Evolutionary conservation across 2,113 vertebrate genomes (phyloP).

Genomic region (Thunnus maccoyii): DNA sequence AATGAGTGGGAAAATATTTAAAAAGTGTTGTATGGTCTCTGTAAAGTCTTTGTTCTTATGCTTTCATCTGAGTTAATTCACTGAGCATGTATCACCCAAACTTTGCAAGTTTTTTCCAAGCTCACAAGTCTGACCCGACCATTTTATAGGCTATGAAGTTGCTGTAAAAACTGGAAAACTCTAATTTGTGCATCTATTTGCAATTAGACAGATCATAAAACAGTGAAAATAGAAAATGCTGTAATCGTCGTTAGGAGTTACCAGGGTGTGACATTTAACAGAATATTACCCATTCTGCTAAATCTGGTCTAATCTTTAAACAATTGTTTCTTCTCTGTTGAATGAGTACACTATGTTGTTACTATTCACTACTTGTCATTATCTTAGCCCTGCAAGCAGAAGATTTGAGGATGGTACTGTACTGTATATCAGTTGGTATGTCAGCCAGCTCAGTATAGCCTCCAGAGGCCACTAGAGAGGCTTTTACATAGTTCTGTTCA

Average conservation of each 20-base stretch:
- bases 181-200: constrained; percentile 15
- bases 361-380: no score
- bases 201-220: constrained; percentile 38
- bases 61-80: constrained; percentile 34
- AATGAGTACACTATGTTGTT: not conserved
- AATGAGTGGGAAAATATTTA: constrained; percentile 9
- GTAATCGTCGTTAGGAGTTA: constrained; percentile 17
- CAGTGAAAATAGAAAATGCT: constrained; percentile 37
- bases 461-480: not conserved
- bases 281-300: not conserved
- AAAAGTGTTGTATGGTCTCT: not conserved
- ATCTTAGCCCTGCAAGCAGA: not conserved
- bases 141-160: constrained; percentile 46
- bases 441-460: not conserved
- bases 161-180: constrained; percentile 18
- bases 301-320: not conserved
- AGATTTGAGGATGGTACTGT: not conserved
- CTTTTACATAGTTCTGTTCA: not conserved
- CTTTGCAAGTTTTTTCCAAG: not conserved
- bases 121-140: constrained; percentile 3
- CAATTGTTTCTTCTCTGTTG: not conserved
- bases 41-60: not conserved
- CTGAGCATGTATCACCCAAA: not conserved
- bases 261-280: constrained; percentile 24
- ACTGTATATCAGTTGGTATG: not conserved